A percentile compares a stretch with the other conserved stretches of the same genome.
Evolutionary conservation across 2,113 vertebrate species (phyloP).

Genomic region (Albula goreensis): DNA sequence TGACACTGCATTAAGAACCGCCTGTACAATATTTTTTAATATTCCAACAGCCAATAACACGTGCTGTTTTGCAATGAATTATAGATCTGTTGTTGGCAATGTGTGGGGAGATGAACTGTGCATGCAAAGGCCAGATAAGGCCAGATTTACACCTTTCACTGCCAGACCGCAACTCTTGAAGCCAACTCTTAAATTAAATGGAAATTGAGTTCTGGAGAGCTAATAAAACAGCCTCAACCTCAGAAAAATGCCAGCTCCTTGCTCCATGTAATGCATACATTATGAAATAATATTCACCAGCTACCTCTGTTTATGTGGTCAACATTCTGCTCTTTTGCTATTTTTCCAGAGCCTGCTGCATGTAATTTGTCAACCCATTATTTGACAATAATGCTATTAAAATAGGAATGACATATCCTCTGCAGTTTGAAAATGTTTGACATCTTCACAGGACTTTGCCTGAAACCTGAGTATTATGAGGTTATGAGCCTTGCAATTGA

Average conservation of each 20-base stretch:
- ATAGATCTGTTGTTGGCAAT: constrained; percentile 75
- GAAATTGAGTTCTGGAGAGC: constrained; percentile 73
- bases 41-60: constrained; percentile 65
- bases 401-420: background rate
- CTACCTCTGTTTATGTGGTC: background rate
- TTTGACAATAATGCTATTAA: background rate
- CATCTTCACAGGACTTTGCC: too few species aligned
- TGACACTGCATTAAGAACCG: constrained; percentile 62
- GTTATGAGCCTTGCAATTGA: too few species aligned
- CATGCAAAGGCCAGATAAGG: constrained; percentile 76
- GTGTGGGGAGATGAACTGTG: constrained; percentile 74
- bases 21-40: constrained; percentile 67
- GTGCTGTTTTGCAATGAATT: constrained; percentile 74
- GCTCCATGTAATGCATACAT: constrained; percentile 53
- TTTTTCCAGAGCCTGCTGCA: background rate
- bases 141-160: constrained; percentile 76
- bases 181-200: constrained; percentile 74
- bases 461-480: too few species aligned
- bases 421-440: too few species aligned
- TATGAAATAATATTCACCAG: constrained; percentile 32
- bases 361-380: constrained; percentile 12
- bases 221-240: constrained; percentile 68
- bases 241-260: constrained; percentile 45
- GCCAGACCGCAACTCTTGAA: constrained; percentile 63
- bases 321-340: constrained; percentile 8